phyloP scores from a whole-genome alignment of 2,113 vertebrate species.

The Thomomys bottae region DNA sequence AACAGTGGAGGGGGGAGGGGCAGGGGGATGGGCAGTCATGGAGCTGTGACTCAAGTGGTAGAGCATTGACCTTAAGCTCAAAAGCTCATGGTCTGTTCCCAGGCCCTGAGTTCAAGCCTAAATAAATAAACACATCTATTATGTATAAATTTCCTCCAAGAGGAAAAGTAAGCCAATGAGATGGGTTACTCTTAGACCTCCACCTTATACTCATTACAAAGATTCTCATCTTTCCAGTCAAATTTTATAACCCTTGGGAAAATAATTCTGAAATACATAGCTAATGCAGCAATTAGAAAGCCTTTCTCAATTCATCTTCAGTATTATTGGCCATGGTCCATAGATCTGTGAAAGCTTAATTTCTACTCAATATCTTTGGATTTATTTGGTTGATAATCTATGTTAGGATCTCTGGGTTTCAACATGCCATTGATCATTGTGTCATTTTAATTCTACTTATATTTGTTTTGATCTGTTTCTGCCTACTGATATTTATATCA shows the following conservation, averaged over 20 bases:
- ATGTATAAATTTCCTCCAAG: not conserved
- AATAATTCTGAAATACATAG: constrained; percentile 26
- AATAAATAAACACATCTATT: constrained; percentile 6
- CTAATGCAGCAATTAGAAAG: constrained; percentile 11
- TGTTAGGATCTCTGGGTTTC: constrained; percentile 44
- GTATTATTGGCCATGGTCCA: constrained; percentile 39
- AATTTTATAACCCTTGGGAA: not conserved
- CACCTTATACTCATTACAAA: not conserved
- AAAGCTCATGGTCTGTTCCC: no score
- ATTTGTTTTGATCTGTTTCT: constrained; percentile 44
- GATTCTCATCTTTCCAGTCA: constrained; percentile 47
- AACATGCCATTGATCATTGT: constrained; percentile 53
- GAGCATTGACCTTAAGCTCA: no score
- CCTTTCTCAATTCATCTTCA: constrained; percentile 48
- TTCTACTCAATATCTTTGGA: constrained; percentile 17
- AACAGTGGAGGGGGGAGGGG: no score
- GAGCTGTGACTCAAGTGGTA: no score
- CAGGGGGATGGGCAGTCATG: no score
- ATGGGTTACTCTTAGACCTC: constrained; percentile 39
- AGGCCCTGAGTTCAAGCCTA: not conserved
- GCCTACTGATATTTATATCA: not conserved
- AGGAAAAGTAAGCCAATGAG: not conserved
- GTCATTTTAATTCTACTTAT: constrained; percentile 61
- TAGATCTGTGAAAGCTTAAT: constrained; percentile 4
- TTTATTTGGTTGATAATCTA: constrained; percentile 38